Evolutionary conservation across 2,888 invertebrate genomes (phyloP).

Genomic region (Gastrophysa polygoni): DNA sequence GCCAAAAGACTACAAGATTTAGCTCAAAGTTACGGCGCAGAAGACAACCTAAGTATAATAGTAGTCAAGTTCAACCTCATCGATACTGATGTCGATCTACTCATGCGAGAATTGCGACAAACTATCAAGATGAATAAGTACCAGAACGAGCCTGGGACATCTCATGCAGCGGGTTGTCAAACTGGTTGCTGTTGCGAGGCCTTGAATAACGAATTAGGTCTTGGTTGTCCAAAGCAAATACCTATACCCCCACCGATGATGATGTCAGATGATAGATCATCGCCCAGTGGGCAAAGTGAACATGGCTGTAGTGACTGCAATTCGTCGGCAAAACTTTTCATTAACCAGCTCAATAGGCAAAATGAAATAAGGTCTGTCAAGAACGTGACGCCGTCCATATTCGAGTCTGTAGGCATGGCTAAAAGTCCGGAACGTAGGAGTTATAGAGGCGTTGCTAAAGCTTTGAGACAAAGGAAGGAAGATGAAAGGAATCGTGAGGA

Average conservation of each 20-base stretch:
- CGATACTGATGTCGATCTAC: conserved; percentile 71
- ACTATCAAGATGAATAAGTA: conserved; percentile 68
- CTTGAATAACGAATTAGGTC: conserved; percentile 66
- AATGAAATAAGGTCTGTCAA: conserved; percentile 49
- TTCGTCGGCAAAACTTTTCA: conserved; percentile 56
- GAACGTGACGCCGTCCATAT: conserved; percentile 54
- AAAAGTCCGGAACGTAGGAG: conserved; percentile 62
- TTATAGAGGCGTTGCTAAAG: conserved; percentile 67
- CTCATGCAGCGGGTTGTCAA: conserved; percentile 58
- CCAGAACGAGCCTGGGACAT: conserved; percentile 62
- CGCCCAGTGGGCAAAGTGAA: conserved; percentile 87
- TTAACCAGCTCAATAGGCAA: conserved; percentile 55
- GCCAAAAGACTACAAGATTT: conserved; percentile 87
- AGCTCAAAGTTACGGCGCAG: conserved; percentile 88
- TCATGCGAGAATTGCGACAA: conserved; percentile 78
- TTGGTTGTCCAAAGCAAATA: conserved; percentile 56
- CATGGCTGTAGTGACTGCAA: conserved; percentile 64
- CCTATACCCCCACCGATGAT: conserved; percentile 54
- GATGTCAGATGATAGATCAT: conserved; percentile 72
- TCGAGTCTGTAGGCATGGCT: conserved; percentile 59
- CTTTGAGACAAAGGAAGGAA: conserved; percentile 68
- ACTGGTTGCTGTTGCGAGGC: conserved; percentile 69
- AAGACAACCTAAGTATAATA: conserved; percentile 85
- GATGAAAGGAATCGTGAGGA: conserved; percentile 64
- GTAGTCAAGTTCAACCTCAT: conserved; percentile 77